phyloP scores from a whole-genome alignment of 35 echinoderm and acorn worm genomes.

The Lytechinus variegatus region DNA sequence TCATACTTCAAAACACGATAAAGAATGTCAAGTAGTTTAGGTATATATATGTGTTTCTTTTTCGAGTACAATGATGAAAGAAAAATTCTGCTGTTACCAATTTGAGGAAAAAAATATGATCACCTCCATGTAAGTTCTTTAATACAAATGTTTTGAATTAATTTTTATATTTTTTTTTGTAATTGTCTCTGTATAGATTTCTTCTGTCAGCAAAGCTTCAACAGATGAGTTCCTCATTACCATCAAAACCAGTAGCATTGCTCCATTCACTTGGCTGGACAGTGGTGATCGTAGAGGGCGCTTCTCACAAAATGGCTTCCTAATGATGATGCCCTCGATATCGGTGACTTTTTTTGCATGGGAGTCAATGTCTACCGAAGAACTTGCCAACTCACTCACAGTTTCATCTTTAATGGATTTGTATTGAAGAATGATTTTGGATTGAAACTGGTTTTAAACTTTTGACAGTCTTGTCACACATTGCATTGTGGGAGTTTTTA shows the following conservation, averaged over 20 bases:
- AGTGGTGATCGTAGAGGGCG: constrained; percentile 61
- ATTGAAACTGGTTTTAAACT: too few species aligned
- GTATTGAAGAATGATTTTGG: constrained; percentile 22
- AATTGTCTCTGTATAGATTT: neutral
- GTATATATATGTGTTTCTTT: too few species aligned
- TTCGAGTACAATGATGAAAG: too few species aligned
- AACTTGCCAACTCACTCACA: constrained; percentile 55
- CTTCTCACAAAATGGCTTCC: constrained; percentile 92
- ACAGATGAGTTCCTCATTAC: constrained; percentile 58
- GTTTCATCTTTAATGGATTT: constrained; percentile 74
- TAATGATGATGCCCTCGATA: constrained; percentile 51
- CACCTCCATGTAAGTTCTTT: too few species aligned
- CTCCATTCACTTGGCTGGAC: constrained; percentile 89
- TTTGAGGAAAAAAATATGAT: too few species aligned
- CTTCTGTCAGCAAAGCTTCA: constrained; percentile 20
- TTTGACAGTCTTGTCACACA: too few species aligned
- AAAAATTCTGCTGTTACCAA: too few species aligned
- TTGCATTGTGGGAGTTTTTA: too few species aligned
- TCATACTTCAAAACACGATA: too few species aligned
- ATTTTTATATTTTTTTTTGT: too few species aligned
- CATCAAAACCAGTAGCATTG: constrained; percentile 55
- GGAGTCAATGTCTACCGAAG: constrained; percentile 56
- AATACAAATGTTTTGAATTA: too few species aligned
- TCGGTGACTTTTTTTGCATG: constrained; percentile 72
- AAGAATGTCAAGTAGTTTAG: too few species aligned